Base-by-base conservation (phyloP, 37 sponge, comb jelly and placozoan species). In the Mnemiopsis leidyi region DNA sequence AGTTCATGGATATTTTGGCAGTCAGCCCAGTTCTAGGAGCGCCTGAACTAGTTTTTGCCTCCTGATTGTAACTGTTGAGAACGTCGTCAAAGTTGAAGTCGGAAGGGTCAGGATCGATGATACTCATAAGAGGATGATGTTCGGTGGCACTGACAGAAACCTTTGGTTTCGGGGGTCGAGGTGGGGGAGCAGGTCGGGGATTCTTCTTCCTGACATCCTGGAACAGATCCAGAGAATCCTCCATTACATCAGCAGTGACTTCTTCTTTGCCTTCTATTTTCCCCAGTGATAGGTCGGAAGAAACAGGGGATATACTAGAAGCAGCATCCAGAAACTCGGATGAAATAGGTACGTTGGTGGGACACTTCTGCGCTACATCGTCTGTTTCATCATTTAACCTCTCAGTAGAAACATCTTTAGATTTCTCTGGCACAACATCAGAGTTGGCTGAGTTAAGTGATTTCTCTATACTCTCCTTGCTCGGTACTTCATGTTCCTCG, bases 191-290 rank as follows among this genome's bases (percentile, higher is more conserved):
- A 3, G 39, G 32, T 36, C 20, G 48, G 28, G 61, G 0, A 40
- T 21, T 39, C 35, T 85, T 38, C 61, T 38, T 40, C 48, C 36
- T 85, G 23, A 85, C 90, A 85, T 85, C 90, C 25, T 28, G 32
- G 48, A 85, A 85, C 29, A 85, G 23, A 23, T 85, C 90, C 21
- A 85, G 90, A 39, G 90, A 85, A n/a, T 85, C 90, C 7, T 85
- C 90, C 36, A 40, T 23, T 73, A 23, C 7, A 7, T 38, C 40
- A 21, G 90, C 40, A 18, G 5, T 13, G 29, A 39, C 90, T 21
- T 23, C 29, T 36, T 36, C 23, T 36, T 33, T 85, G 24, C 61
- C 25, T 23, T 77, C 79, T 34, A 77, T 77, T 36, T 77, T 28
- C 0, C 32, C 26, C 20, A 77, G 36, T 13, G 79, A 77, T 13